Conservation (phyloP, 2,797 vertebrate genomes). For the Lophotriccus pileatus region DNA sequence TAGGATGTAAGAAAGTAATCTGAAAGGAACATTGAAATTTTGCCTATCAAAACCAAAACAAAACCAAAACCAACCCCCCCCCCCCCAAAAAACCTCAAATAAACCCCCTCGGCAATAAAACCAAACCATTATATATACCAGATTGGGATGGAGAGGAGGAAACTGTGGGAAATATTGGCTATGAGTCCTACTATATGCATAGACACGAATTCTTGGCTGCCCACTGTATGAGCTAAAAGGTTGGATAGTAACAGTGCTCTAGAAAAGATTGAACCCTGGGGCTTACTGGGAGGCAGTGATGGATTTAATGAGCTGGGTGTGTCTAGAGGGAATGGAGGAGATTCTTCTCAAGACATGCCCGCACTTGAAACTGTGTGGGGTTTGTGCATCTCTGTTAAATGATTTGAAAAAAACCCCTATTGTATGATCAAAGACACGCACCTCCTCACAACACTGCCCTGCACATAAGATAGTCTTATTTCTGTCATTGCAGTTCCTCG, state of each 20-base stretch:
- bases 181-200: constrained; percentile 19
- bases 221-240: constrained; percentile 54
- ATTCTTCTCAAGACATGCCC: constrained; percentile 45
- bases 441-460: background rate
- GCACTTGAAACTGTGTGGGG: constrained; percentile 25
- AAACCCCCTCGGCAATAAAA: background rate
- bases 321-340: constrained; percentile 48
- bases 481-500: background rate
- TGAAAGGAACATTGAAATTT: background rate
- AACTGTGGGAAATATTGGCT: constrained; percentile 16
- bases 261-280: constrained; percentile 61
- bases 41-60: background rate
- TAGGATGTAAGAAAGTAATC: background rate
- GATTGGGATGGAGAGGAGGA: background rate
- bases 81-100: background rate
- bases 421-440: background rate
- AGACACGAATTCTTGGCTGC: constrained; percentile 63
- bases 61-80: fast-evolving
- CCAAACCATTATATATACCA: background rate
- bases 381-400: constrained; percentile 23
- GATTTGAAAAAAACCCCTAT: background rate
- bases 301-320: constrained; percentile 65
- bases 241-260: constrained; percentile 42
- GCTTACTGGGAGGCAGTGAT: constrained; percentile 37
- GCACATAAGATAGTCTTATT: background rate